These are phyloP conservation scores for Vidua chalybeata DNA, from an alignment of 2,113 vertebrate genomes.

Conservation along the genomic window DNA sequence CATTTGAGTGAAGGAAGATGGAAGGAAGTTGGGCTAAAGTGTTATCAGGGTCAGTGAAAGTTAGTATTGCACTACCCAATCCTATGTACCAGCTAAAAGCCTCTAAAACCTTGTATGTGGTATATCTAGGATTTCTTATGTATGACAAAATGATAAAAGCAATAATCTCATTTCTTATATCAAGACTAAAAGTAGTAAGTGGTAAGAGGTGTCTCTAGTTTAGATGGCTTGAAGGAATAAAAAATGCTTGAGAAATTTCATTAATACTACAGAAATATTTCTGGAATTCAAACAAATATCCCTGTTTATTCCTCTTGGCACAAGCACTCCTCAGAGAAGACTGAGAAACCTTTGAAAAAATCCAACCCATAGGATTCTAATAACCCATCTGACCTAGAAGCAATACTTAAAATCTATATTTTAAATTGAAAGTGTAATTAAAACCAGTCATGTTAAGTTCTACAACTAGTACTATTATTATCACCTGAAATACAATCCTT, in stretches of 20 bases:
- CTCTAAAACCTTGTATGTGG: neutral
- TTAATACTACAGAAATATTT: constrained; percentile 5
- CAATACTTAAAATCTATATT: neutral
- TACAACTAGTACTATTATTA: neutral
- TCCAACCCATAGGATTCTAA: neutral
- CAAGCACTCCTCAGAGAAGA: neutral
- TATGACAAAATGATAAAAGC: neutral
- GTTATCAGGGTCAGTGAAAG: neutral
- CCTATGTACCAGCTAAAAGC: neutral
- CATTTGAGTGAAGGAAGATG: neutral
- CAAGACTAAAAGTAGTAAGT: neutral
- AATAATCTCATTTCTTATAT: neutral
- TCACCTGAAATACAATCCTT: neutral
- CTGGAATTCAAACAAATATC: constrained; percentile 17
- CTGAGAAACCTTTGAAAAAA: neutral
- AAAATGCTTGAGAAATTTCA: neutral
- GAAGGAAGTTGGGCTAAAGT: neutral
- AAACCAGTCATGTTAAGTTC: neutral
- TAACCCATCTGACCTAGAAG: neutral
- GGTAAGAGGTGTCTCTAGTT: neutral
- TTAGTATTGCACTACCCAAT: neutral
- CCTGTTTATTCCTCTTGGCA: constrained; percentile 11
- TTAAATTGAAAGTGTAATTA: neutral
- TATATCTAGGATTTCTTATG: neutral
- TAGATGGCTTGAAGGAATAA: neutral